Evolutionary conservation across 2,888 invertebrate genomes (phyloP).

Genomic region (Thera obeliscata): DNA sequence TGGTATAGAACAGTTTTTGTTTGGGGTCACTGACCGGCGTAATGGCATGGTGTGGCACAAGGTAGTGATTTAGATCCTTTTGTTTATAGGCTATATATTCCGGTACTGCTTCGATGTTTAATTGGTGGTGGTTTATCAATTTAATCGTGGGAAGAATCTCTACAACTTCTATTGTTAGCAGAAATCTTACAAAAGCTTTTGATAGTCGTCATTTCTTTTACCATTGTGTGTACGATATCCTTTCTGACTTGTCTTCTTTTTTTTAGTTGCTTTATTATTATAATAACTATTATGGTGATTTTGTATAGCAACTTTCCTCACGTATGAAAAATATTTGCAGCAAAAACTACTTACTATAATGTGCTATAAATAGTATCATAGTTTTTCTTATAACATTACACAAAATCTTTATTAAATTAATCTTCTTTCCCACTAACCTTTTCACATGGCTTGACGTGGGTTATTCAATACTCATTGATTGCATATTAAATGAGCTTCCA

Average conservation of each 20-base stretch:
- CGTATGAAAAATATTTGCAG: no score
- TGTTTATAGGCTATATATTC: conserved; percentile 27
- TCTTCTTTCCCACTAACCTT: no score
- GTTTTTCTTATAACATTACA: no score
- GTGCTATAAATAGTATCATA: no score
- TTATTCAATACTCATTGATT: no score
- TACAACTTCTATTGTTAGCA: background rate
- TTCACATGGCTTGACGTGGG: no score
- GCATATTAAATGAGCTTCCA: no score
- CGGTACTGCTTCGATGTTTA: conserved; percentile 5
- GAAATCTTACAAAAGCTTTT: background rate
- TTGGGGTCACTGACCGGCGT: conserved; percentile 53
- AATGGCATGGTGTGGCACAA: conserved; percentile 36
- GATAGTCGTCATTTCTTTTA: background rate
- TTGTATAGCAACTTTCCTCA: no score
- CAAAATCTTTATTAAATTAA: no score
- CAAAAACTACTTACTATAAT: no score
- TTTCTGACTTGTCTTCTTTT: background rate
- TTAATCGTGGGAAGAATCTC: conserved; percentile 7
- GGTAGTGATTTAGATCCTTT: conserved; percentile 38
- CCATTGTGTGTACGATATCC: background rate
- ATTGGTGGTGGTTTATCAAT: conserved; percentile 12
- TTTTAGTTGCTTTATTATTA: no score
- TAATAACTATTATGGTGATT: no score
- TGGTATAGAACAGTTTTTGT: conserved; percentile 56